These are phyloP conservation scores for Paratilapia polleni DNA, from an alignment of 2,113 vertebrate genomes.

Conservation along the genomic window DNA sequence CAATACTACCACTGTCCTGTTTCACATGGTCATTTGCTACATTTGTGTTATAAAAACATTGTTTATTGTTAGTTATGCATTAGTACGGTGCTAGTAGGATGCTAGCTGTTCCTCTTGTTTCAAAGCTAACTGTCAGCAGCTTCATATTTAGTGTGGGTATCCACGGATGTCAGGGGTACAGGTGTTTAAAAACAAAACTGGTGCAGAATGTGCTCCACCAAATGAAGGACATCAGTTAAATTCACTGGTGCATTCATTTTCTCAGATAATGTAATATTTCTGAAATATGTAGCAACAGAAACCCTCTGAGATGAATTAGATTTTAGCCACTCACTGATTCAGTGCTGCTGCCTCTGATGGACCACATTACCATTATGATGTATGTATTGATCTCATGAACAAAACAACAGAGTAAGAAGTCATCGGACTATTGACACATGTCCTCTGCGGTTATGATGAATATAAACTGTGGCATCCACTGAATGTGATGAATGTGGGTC, in stretches of 20 bases:
- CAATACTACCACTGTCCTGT: too few relatives aligned
- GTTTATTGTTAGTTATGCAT: neutral
- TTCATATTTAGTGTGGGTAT: neutral
- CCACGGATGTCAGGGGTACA: neutral
- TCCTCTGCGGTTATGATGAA: constrained; percentile 19
- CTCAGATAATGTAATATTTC: neutral
- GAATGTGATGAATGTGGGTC: constrained; percentile 4
- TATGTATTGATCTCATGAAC: constrained; percentile 39
- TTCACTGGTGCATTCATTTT: neutral
- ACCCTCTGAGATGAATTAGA: neutral
- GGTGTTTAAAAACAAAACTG: neutral
- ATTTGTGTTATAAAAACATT: neutral
- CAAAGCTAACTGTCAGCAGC: neutral
- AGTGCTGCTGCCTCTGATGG: neutral
- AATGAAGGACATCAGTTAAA: neutral
- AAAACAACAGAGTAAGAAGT: constrained; percentile 12
- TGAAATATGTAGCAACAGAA: neutral
- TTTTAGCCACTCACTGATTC: neutral
- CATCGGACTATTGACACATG: constrained; percentile 23
- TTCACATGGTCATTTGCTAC: neutral
- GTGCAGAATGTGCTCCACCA: neutral
- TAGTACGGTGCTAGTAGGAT: neutral
- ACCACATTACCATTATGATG: neutral
- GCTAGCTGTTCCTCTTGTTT: neutral
- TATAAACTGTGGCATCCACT: neutral